phyloP scores from a whole-genome alignment of 2,888 invertebrate species.

The Bembecia ichneumoniformis region DNA sequence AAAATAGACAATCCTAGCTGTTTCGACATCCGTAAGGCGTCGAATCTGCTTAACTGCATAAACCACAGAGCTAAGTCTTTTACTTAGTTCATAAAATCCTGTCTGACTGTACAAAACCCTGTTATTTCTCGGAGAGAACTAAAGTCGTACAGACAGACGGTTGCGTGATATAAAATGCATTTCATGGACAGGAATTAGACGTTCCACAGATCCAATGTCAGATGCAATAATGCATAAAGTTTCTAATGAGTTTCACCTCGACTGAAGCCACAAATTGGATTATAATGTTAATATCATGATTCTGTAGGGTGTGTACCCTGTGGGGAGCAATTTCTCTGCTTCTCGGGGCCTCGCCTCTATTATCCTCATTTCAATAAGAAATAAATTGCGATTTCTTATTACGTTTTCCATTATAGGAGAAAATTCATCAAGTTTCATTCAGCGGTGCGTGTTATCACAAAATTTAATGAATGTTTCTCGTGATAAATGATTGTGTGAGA shows the following conservation, averaged over 20 bases:
- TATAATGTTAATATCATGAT: conserved; percentile 67
- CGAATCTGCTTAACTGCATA: too few species aligned
- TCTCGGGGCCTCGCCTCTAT: conserved; percentile 55
- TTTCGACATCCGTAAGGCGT: too few species aligned
- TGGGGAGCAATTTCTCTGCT: conserved; percentile 50
- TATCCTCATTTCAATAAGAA: conserved; percentile 71
- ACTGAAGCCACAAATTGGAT: conserved; percentile 59
- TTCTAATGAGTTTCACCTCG: conserved; percentile 64
- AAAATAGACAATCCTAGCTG: too few species aligned
- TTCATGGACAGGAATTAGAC: conserved; percentile 25
- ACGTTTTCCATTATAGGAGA: conserved; percentile 63
- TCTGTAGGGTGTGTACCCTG: conserved; percentile 34
- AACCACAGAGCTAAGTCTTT: too few species aligned
- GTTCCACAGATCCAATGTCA: conserved; percentile 35
- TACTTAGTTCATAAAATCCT: too few species aligned
- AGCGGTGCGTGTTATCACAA: conserved; percentile 41
- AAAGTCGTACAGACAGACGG: conserved; percentile 28
- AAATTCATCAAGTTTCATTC: conserved; percentile 63
- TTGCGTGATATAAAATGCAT: conserved; percentile 47
- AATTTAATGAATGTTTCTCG: conserved; percentile 52
- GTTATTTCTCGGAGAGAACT: conserved; percentile 36
- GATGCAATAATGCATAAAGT: conserved; percentile 62
- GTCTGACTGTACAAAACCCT: conserved; percentile 24
- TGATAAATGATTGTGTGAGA: conserved; percentile 10
- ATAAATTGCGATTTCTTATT: conserved; percentile 72